phyloP scores from a whole-genome alignment of 2,888 invertebrate species.

The Latrodectus hesperus region DNA sequence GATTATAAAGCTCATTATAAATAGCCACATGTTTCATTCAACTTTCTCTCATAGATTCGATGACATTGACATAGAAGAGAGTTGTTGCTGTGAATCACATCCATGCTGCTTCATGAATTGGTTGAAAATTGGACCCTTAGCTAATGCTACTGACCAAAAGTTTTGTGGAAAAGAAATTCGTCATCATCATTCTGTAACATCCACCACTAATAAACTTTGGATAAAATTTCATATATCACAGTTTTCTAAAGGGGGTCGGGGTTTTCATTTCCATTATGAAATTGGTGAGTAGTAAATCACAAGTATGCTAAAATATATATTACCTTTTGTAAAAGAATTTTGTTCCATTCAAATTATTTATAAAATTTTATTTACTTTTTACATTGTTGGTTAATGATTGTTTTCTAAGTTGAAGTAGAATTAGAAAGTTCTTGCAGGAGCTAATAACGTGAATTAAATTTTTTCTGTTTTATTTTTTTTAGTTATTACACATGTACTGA shows the following conservation, averaged over 20 bases:
- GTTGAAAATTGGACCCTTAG: constrained; percentile 54
- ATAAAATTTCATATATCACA: constrained; percentile 67
- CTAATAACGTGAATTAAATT: too few species aligned
- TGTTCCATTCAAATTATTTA: too few species aligned
- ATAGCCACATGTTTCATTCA: too few species aligned
- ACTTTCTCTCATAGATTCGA: constrained; percentile 54
- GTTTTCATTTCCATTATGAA: constrained; percentile 68
- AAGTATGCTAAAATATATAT: not conserved
- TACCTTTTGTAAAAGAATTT: too few species aligned
- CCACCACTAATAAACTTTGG: constrained; percentile 56
- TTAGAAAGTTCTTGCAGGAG: too few species aligned
- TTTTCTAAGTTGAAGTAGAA: too few species aligned
- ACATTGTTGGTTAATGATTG: too few species aligned
- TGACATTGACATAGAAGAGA: constrained; percentile 69
- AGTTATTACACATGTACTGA: too few species aligned
- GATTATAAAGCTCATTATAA: too few species aligned
- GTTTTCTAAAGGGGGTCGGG: constrained; percentile 51
- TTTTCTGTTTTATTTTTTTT: too few species aligned
- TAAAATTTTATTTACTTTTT: too few species aligned
- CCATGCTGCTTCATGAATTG: constrained; percentile 67
- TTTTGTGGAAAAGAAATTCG: constrained; percentile 60
- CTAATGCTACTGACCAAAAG: constrained; percentile 36
- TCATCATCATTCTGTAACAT: constrained; percentile 44
- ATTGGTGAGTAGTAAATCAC: constrained; percentile 42
- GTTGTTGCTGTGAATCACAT: constrained; percentile 24